These are phyloP conservation scores for Deroplatys truncata DNA, from an alignment of 2,888 invertebrate species.

Conservation along the genomic window DNA sequence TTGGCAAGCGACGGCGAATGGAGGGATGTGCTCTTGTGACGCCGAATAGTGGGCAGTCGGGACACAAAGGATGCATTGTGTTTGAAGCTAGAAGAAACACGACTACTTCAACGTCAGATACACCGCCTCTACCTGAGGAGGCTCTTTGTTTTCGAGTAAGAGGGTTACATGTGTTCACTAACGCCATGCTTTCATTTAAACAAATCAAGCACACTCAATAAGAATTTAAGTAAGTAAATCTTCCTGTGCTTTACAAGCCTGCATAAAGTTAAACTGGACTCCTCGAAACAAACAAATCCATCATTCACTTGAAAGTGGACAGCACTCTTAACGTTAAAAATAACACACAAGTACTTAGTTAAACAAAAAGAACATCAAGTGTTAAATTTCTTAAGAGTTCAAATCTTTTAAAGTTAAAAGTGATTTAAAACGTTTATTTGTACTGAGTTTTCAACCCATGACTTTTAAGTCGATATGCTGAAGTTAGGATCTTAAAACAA, in stretches of 20 bases:
- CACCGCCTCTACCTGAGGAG: background rate
- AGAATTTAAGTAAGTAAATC: too few species aligned
- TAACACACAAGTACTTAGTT: too few species aligned
- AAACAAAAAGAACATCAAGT: too few species aligned
- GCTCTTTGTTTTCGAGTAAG: background rate
- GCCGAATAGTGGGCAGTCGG: slow-evolving; percentile 80
- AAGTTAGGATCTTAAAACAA: too few species aligned
- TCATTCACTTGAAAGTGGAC: too few species aligned
- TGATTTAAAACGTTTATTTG: background rate
- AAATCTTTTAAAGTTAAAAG: background rate
- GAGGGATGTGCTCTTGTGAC: slow-evolving; percentile 73
- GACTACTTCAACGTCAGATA: slow-evolving; percentile 46
- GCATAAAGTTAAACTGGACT: too few species aligned
- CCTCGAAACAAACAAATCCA: too few species aligned
- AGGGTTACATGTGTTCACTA: background rate
- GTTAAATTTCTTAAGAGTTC: too few species aligned
- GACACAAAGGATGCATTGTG: slow-evolving; percentile 92
- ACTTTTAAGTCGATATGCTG: background rate
- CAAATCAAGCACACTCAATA: too few species aligned
- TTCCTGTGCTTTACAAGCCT: too few species aligned
- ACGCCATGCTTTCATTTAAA: too few species aligned
- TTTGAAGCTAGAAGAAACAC: slow-evolving; percentile 80
- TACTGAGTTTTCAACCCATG: background rate
- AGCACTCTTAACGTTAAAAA: too few species aligned
- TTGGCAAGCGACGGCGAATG: slow-evolving; percentile 68